Conservation (phyloP, 2,113 vertebrate species). For the Oxyura jamaicensis region DNA sequence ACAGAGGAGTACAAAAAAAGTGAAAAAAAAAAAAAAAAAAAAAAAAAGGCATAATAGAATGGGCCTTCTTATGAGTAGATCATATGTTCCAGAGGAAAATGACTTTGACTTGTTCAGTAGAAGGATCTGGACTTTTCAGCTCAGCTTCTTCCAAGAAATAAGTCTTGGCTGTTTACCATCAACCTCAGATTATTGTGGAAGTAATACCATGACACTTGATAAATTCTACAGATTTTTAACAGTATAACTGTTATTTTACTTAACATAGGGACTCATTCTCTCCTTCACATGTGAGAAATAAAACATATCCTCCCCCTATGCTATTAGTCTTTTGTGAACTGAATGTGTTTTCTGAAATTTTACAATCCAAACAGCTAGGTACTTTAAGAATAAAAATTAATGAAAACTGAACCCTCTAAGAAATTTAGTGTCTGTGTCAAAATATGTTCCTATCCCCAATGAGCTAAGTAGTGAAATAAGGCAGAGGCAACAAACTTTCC, state of each 20-base stretch:
- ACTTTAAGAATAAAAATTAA: not conserved
- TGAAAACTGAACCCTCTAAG: not conserved
- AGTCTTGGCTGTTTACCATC: not conserved
- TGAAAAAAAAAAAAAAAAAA: not conserved
- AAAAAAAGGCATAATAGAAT: not conserved
- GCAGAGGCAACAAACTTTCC: not conserved
- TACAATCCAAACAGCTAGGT: not conserved
- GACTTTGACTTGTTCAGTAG: not conserved
- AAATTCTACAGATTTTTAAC: not conserved
- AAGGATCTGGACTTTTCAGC: not conserved
- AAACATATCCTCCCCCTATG: not conserved
- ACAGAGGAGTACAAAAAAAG: not conserved
- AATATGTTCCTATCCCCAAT: not conserved
- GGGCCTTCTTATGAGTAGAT: not conserved
- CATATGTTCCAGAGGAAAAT: not conserved
- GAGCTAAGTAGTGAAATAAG: not conserved
- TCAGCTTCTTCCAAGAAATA: not conserved
- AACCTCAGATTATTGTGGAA: not conserved
- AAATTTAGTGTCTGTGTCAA: not conserved
- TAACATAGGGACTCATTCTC: not conserved
- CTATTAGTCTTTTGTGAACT: not conserved
- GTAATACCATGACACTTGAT: not conserved
- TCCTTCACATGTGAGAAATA: not conserved
- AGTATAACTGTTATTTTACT: not conserved
- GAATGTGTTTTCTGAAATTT: not conserved